A percentile compares a stretch with the other conserved stretches of the same genome.
phyloP scores from a whole-genome alignment of 2,113 vertebrate genomes.

The Mobula birostris region DNA sequence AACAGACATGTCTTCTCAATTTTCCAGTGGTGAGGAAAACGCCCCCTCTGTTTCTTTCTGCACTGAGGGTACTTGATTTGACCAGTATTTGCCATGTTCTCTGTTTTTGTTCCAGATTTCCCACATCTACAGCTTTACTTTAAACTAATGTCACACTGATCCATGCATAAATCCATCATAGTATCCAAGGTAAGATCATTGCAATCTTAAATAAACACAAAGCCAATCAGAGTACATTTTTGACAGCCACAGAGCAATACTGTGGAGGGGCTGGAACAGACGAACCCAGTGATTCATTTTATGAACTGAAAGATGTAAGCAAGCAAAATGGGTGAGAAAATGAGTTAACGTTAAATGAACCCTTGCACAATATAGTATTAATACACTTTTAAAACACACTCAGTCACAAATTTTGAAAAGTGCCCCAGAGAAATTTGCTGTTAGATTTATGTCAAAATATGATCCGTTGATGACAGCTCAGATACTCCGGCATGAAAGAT shows the following conservation, averaged over 20 bases:
- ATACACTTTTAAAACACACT: slow-evolving; percentile 15
- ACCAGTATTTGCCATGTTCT: too few relatives aligned
- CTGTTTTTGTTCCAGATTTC: too few relatives aligned
- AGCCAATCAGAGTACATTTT: not conserved
- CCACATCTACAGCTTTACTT: too few relatives aligned
- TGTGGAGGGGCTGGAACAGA: not conserved
- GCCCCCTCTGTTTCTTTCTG: too few relatives aligned
- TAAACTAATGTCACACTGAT: not conserved
- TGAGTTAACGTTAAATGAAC: not conserved
- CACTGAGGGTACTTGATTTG: too few relatives aligned
- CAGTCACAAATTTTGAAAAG: not conserved
- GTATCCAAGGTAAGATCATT: not conserved
- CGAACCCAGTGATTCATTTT: not conserved
- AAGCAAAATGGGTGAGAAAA: not conserved
- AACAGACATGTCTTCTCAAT: too few relatives aligned
- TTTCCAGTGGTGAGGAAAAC: too few relatives aligned
- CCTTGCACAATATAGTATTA: not conserved
- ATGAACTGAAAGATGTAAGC: not conserved
- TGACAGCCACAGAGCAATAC: not conserved
- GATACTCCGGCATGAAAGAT: slow-evolving; percentile 4
- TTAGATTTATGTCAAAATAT: slow-evolving; percentile 28
- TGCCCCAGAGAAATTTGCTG: slow-evolving; percentile 24
- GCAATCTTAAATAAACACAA: not conserved
- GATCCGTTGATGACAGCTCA: not conserved
- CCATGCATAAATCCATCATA: not conserved